Base-by-base conservation (phyloP, 2,888 invertebrate genomes). In the Acanthococcus lagerstroemiae region DNA sequence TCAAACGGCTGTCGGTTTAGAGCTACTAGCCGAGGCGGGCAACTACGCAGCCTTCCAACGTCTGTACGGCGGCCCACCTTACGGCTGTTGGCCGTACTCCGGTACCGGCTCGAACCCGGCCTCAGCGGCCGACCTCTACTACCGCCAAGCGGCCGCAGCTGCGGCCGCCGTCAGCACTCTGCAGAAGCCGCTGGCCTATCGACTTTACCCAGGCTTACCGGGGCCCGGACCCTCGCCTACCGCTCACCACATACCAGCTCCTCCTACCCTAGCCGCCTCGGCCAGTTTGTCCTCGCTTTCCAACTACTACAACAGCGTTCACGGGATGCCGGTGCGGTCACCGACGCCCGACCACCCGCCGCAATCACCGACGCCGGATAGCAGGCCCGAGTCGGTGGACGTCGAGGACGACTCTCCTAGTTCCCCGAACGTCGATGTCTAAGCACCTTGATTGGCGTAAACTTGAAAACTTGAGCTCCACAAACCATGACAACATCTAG, bases 11-110 rank as follows among this genome's bases (percentile, higher is more conserved):
- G 97, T 97, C 2, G 96, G 97, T 0, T 78, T 96, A 72, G 99
- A 99, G 76, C 83, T 99, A 46, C 80, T 99, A 66, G 94, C 95
- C 2, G 99, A 99, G 77, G 95, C 96, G 0, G 95, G 95, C 7
- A 97, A 96, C 80, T 94, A 93, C 78, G 95, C 95, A 1, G 97
- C 97, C n/a, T 92, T 99, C 74, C 96, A 96, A 79, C 84, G 96
- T 69, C 81, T 97, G 69, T 93, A 92, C 78, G 90, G 90, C 9
- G 83, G 84, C 0, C 83, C 83, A 12, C 85, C 87, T 0, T 88
- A 88, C 76, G 82, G 83, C 50, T 82, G 82, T 67, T 83, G 83
- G 80, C 81, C 80, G 19, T 81, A 79, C 74, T 71, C 81, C 77
- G 15, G 72, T 73, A 67, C 74, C 73, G 26, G 74, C 77, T 80